Evolutionary conservation across 2,888 invertebrate species (phyloP).

Genomic region (Chelonus formosanus): DNA sequence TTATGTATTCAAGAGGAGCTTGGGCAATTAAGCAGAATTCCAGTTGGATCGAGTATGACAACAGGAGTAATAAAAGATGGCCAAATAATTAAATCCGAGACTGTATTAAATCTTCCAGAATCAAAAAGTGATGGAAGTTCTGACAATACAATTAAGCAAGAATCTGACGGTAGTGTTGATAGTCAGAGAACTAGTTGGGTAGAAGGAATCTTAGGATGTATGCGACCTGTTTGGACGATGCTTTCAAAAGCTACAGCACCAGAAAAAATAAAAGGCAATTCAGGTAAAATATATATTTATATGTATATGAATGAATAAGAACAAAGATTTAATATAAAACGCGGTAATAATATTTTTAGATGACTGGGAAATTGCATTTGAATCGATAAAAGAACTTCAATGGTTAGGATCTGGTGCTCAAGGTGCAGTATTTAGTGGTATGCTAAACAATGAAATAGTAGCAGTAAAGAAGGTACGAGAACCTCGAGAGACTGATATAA

Average conservation of each 20-base stretch:
- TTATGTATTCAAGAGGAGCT: slow-evolving; percentile 74
- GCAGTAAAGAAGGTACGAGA: slow-evolving; percentile 97
- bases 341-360: slow-evolving; percentile 46
- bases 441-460: slow-evolving; percentile 82
- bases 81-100: slow-evolving; percentile 51
- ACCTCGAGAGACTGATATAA: slow-evolving; percentile 90
- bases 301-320: slow-evolving; percentile 2
- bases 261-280: slow-evolving; percentile 72
- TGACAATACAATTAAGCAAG: slow-evolving; percentile 57
- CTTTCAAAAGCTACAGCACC: slow-evolving; percentile 80
- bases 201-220: slow-evolving; percentile 86
- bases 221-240: slow-evolving; percentile 87
- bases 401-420: slow-evolving; percentile 97
- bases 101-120: slow-evolving; percentile 50
- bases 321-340: background rate
- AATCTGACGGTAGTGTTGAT: slow-evolving; percentile 56
- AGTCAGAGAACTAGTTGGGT: slow-evolving; percentile 76
- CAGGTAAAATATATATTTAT: slow-evolving; percentile 65
- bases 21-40: slow-evolving; percentile 66
- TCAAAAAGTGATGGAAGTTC: slow-evolving; percentile 56
- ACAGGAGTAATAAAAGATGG: slow-evolving; percentile 44
- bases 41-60: slow-evolving; percentile 53
- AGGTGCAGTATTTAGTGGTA: slow-evolving; percentile 93
- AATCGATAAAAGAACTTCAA: slow-evolving; percentile 85
- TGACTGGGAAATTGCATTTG: slow-evolving; percentile 96